Conservation (phyloP, 2,113 vertebrate genomes). For the Cyprinodon variegatus region DNA sequence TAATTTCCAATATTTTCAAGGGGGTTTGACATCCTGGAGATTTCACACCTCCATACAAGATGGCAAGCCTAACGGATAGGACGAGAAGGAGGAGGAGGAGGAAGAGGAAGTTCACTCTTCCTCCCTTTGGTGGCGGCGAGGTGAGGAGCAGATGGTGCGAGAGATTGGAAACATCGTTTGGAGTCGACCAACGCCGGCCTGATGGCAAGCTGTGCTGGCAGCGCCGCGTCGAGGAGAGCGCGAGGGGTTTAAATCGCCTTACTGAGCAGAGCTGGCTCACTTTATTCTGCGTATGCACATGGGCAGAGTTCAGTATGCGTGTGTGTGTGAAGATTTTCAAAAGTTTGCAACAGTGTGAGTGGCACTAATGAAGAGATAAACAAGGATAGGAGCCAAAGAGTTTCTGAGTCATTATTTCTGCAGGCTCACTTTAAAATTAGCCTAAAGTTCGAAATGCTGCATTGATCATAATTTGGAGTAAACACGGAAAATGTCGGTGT, state of each 20-base stretch:
- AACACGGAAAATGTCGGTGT: slow-evolving; percentile 1
- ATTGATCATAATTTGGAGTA: slow-evolving; percentile 25
- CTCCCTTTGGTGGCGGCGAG: slow-evolving; percentile 49
- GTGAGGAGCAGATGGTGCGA: slow-evolving; percentile 72
- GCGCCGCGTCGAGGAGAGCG: slow-evolving; percentile 21
- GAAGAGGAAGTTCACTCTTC: slow-evolving; percentile 65
- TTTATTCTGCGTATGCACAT: slow-evolving; percentile 27
- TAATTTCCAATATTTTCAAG: slow-evolving; percentile 18
- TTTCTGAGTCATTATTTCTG: slow-evolving; percentile 9
- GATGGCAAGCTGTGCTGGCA: slow-evolving; percentile 73
- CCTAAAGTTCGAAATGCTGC: background rate
- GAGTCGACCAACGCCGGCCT: slow-evolving; percentile 64
- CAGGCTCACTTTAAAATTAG: background rate
- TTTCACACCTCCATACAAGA: slow-evolving; percentile 71
- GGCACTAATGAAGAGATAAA: slow-evolving; percentile 40
- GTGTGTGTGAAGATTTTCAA: slow-evolving; percentile 1
- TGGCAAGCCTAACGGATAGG: slow-evolving; percentile 48
- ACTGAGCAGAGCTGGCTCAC: slow-evolving; percentile 47
- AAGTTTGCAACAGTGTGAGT: slow-evolving; percentile 12
- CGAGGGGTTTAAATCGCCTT: slow-evolving; percentile 53
- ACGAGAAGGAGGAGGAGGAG: slow-evolving; percentile 40
- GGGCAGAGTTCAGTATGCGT: slow-evolving; percentile 29
- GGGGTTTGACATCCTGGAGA: slow-evolving; percentile 36
- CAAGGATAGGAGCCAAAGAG: slow-evolving; percentile 7
- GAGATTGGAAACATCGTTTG: slow-evolving; percentile 72